A percentile compares a stretch with the other conserved stretches of the same genome.
Conservation (phyloP, 2,797 vertebrate genomes). For the Brachyalestes nurse region DNA sequence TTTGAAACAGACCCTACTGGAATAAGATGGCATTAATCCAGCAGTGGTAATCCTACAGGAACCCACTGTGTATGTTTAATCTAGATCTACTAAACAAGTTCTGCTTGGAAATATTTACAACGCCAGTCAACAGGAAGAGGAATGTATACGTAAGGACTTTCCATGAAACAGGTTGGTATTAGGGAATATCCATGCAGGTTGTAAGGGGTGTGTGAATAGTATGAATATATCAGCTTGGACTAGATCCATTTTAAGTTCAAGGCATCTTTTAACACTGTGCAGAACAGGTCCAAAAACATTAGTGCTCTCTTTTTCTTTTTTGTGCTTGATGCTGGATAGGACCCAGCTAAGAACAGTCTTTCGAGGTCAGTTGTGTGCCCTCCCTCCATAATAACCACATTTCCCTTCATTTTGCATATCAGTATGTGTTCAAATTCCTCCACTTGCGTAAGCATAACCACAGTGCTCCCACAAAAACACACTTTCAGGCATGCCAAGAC, state of each 20-base stretch:
- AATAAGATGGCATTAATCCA: slow-evolving; percentile 14
- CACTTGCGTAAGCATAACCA: slow-evolving; percentile 32
- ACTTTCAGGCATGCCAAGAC: not conserved
- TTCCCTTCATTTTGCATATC: slow-evolving; percentile 25
- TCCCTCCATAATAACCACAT: slow-evolving; percentile 18
- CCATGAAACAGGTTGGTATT: slow-evolving; percentile 18
- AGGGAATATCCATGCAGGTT: not conserved
- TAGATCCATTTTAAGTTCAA: not conserved
- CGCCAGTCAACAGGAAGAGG: slow-evolving; percentile 51
- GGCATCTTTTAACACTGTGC: slow-evolving; percentile 33
- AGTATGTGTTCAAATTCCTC: slow-evolving; percentile 7
- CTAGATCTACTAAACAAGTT: slow-evolving; percentile 58
- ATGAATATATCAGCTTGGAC: slow-evolving; percentile 8
- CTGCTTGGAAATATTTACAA: slow-evolving; percentile 53
- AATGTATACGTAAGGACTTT: slow-evolving; percentile 37
- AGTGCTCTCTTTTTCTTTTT: not conserved
- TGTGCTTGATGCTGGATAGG: slow-evolving; percentile 16
- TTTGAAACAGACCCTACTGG: not conserved
- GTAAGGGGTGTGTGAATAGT: not conserved
- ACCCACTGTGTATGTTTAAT: slow-evolving; percentile 55
- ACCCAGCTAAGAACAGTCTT: slow-evolving; percentile 15
- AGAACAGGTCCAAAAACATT: slow-evolving; percentile 28
- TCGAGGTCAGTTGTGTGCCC: slow-evolving; percentile 23
- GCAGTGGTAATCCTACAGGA: slow-evolving; percentile 55
- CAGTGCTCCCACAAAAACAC: slow-evolving; percentile 4